These are phyloP conservation scores for Perca schrenkii DNA, from an alignment of 2,113 vertebrate genomes.

Conservation along the genomic window DNA sequence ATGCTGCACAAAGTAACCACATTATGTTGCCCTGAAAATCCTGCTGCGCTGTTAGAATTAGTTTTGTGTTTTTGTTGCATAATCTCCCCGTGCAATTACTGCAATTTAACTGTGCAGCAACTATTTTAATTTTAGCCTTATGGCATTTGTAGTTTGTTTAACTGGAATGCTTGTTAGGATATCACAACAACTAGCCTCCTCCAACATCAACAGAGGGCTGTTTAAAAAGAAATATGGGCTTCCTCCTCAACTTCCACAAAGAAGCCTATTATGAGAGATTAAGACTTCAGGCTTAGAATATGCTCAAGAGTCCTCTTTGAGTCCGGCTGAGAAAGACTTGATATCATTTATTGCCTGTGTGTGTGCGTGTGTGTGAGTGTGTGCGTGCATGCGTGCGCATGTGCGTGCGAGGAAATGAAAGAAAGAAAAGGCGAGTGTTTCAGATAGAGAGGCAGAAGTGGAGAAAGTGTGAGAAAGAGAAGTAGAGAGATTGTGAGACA, in stretches of 20 bases:
- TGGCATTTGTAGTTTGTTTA: slow-evolving; percentile 54
- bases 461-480: slow-evolving; percentile 34
- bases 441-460: slow-evolving; percentile 39
- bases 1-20: slow-evolving; percentile 18
- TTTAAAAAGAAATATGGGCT: slow-evolving; percentile 52
- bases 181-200: slow-evolving; percentile 29
- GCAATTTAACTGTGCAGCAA: slow-evolving; percentile 15
- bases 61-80: slow-evolving; percentile 11
- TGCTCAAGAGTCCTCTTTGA: slow-evolving; percentile 65
- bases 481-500: slow-evolving; percentile 37
- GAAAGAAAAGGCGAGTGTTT: slow-evolving; percentile 44
- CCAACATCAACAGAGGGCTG: slow-evolving; percentile 14
- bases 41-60: slow-evolving; percentile 21
- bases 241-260: slow-evolving; percentile 48
- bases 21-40: slow-evolving; percentile 26
- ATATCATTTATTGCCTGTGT: slow-evolving; percentile 50
- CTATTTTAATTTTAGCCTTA: slow-evolving; percentile 25
- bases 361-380: slow-evolving; percentile 23
- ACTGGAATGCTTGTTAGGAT: slow-evolving; percentile 49
- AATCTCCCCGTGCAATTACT: slow-evolving; percentile 7
- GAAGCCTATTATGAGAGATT: slow-evolving; percentile 73
- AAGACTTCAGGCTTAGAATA: slow-evolving; percentile 68
- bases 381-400: not conserved
- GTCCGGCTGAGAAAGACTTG: slow-evolving; percentile 44
- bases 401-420: slow-evolving; percentile 27